Evolutionary conservation across 2,113 vertebrate species (phyloP), one percentile per base, ranked within the genome.

Genomic region (Colius striatus): DNA sequence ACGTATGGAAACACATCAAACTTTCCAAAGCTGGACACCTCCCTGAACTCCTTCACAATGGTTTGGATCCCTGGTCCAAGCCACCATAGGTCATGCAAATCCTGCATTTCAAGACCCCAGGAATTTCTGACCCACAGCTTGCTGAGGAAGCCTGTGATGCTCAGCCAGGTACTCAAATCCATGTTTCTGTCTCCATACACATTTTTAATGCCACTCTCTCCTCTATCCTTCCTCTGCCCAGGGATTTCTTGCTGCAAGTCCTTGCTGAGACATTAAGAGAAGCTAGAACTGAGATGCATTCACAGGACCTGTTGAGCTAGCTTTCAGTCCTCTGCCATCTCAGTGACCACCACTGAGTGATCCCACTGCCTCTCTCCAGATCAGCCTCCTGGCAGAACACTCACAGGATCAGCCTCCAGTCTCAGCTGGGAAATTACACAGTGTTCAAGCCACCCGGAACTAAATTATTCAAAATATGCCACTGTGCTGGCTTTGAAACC

Each of bases 381-480:
- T n/a, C 79, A 90, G 65, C 41, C 55, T 95, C n/a, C 86, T 89
- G 82, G 76, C 76, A 96, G 48, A 83, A 86, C 36, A 32, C 68
- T 81, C 51, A 12, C 68, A 81, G 76, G 72, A 84, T 53, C 83
- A 84, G 83, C 61, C 75, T 89, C 61, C 60, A 72, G 77, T 47
- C 54, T 66, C 93, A 68, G 65, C 80, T 89, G 84, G 61, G 86
- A 66, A 94, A 82, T 75, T 80, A 60, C 57, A 36, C 72, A 72
- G 68, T 50, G 68, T 90, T 87, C 83, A 86, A 96, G 53, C 76
- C 88, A 94, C 83, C 30, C 14, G 0, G 83, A 94, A 95, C 76
- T 95, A 93, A 96, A 97, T 96, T 92, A 95, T 96, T 96, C 92
- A 93, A 96, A 94, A 90, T 78, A 89, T 9, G 38, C 92, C 80